Evolutionary conservation across 1,140 invertebrate genomes (phyloP).

Genomic region (Macrocentrus cingulum): DNA sequence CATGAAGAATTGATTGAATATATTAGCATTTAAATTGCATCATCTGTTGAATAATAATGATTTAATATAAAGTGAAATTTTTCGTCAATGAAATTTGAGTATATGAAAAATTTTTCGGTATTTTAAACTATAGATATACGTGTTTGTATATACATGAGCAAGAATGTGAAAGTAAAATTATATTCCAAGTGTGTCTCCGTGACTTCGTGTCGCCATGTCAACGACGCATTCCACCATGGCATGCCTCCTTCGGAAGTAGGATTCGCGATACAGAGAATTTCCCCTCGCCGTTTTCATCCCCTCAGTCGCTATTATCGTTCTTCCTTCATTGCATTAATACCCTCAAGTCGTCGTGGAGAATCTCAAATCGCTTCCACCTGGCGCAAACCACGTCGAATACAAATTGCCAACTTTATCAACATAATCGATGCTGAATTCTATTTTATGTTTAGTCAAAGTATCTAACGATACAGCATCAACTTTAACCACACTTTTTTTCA

Average conservation of each 20-base stretch:
- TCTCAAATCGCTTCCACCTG: slow-evolving; percentile 21
- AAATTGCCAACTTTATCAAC: slow-evolving; percentile 19
- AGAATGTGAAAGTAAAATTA: slow-evolving; percentile 2
- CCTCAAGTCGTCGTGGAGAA: slow-evolving; percentile 20
- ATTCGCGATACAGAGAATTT: slow-evolving; percentile 20
- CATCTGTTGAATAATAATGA: too few species aligned
- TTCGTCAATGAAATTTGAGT: too few species aligned
- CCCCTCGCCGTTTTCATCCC: slow-evolving; percentile 1
- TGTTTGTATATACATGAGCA: too few species aligned
- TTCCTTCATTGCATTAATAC: slow-evolving; percentile 23
- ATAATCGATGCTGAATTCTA: slow-evolving; percentile 18
- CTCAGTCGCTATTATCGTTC: slow-evolving; percentile 43
- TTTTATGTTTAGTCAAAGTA: background rate
- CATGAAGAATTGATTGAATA: too few species aligned
- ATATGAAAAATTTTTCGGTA: too few species aligned
- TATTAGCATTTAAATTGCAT: too few species aligned
- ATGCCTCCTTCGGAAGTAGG: slow-evolving; percentile 39
- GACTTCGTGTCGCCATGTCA: slow-evolving; percentile 41
- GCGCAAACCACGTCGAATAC: slow-evolving; percentile 18
- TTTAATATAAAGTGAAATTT: too few species aligned
- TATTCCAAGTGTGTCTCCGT: slow-evolving; percentile 46
- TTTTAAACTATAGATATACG: too few species aligned
- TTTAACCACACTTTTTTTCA: too few species aligned
- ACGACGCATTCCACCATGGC: slow-evolving; percentile 34
- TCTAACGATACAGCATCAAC: background rate